Evolutionary conservation across 2,888 invertebrate genomes (phyloP), one percentile per base, ranked within the genome.

Genomic region (Acrobasis consociella): DNA sequence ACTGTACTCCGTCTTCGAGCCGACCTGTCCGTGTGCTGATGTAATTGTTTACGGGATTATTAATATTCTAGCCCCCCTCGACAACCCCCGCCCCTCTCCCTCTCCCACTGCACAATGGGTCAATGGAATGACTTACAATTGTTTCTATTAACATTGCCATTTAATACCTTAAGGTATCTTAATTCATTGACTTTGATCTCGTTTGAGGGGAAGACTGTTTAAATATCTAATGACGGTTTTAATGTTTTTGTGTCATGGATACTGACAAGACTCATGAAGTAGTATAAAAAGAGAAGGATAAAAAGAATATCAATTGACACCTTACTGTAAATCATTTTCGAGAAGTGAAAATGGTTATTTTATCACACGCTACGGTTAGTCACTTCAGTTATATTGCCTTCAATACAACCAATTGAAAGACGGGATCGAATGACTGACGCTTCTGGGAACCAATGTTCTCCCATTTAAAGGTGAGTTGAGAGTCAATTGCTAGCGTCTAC

Each of bases 1-100:
- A 68, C 60, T 63, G 60, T 64, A 65, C 64, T 55, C 61, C 62
- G 53, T 58, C 65, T 65, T 62, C 55, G 60, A 63, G 64, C 62
- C 68, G 67, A 60, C 60, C 51, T 60, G 60, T 60, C 60, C 60
- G 60, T 60, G 60, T 60, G 60, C 52, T 60, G 60, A 60, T 60
- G 60, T 51, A 38, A 51, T 60, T 60, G 60, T 60, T 60, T 51
- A 60, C 51, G 51, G 51, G 60, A 60, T 51, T 60, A 60, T 60
- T 60, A 60, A 60, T 60, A 60, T 56, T 56, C 56, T 22, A 22
- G 11, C 42, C 17, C 17, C n/a, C 16, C 46, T 13, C 53, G n/a
- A 15, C 37, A 2, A 17, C 10, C 52, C 52, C 52, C 52, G n/a
- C 55, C 38, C 55, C 10, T 15, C 16, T 1, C 55, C 16, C 55